phyloP scores from a whole-genome alignment of 2,888 invertebrate genomes.

The Drosophila seclusa region DNA sequence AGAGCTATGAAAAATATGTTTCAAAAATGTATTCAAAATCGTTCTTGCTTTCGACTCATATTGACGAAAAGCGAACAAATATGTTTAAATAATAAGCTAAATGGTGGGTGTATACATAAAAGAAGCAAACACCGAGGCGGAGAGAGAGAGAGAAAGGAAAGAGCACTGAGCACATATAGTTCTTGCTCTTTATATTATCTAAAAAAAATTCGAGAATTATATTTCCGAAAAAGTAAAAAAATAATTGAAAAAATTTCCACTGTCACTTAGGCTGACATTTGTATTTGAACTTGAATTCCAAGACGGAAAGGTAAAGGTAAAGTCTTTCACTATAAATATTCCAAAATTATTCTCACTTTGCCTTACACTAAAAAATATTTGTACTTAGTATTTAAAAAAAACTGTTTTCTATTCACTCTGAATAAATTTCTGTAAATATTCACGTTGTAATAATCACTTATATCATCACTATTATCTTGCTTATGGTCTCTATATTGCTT shows the following conservation, averaged over 20 bases:
- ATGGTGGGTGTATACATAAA: constrained; percentile 48
- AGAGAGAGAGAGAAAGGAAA: constrained; percentile 2
- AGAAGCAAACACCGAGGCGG: constrained; percentile 40
- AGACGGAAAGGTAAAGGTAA: constrained; percentile 57
- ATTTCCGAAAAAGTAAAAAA: constrained; percentile 29
- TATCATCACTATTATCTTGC: background rate
- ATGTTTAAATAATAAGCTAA: constrained; percentile 72
- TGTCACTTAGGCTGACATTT: constrained; percentile 42
- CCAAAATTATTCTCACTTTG: background rate
- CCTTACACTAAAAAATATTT: background rate
- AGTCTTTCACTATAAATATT: constrained; percentile 13
- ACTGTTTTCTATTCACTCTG: background rate
- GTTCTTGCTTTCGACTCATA: constrained; percentile 64
- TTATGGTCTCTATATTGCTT: constrained; percentile 63
- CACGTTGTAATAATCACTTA: background rate
- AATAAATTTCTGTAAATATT: background rate
- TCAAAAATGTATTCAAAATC: constrained; percentile 54
- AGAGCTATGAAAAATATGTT: constrained; percentile 61
- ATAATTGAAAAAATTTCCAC: constrained; percentile 36
- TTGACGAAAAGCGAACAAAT: constrained; percentile 72
- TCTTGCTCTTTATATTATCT: constrained; percentile 8
- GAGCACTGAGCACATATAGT: constrained; percentile 17
- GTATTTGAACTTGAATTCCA: constrained; percentile 75
- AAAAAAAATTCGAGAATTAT: constrained; percentile 8
- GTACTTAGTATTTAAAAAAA: background rate